Evolutionary conservation across 2,797 vertebrate species (phyloP).

Genomic region (Bryconaethiops microstoma): DNA sequence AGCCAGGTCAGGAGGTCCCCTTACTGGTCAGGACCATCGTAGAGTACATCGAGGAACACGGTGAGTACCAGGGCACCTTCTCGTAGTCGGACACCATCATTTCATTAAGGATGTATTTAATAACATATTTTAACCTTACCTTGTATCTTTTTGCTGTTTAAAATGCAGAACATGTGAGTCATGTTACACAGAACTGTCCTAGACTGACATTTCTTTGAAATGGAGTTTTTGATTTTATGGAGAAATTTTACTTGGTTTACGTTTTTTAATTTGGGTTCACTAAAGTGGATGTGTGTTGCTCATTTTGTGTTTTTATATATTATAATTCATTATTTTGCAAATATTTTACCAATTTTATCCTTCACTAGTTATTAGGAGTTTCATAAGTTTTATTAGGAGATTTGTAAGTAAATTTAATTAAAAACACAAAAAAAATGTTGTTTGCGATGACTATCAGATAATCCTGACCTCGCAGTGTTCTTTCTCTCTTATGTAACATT

Average conservation of each 20-base stretch:
- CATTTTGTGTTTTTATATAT: background rate
- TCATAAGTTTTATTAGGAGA: too few species aligned
- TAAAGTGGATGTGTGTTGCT: too few species aligned
- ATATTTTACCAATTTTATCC: background rate
- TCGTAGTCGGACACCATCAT: background rate
- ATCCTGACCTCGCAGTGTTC: constrained; percentile 57
- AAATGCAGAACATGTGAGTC: background rate
- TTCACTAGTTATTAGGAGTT: background rate
- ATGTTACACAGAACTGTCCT: background rate
- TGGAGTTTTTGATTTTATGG: background rate
- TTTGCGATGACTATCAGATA: constrained; percentile 57
- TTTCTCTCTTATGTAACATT: constrained; percentile 62
- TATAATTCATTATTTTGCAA: background rate
- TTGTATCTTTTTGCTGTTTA: background rate
- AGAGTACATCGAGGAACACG: constrained; percentile 97
- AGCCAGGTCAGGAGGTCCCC: constrained; percentile 92
- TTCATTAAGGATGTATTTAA: background rate
- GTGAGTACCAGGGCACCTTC: constrained; percentile 72
- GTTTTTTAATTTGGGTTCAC: background rate
- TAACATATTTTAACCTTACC: background rate
- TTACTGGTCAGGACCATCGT: constrained; percentile 95
- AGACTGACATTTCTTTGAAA: background rate
- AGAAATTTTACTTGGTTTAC: background rate
- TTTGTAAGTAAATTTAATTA: too few species aligned
- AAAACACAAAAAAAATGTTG: constrained; percentile 53